Evolutionary conservation across 1,140 invertebrate species (phyloP).

Genomic region (Calephelis virginiensis): DNA sequence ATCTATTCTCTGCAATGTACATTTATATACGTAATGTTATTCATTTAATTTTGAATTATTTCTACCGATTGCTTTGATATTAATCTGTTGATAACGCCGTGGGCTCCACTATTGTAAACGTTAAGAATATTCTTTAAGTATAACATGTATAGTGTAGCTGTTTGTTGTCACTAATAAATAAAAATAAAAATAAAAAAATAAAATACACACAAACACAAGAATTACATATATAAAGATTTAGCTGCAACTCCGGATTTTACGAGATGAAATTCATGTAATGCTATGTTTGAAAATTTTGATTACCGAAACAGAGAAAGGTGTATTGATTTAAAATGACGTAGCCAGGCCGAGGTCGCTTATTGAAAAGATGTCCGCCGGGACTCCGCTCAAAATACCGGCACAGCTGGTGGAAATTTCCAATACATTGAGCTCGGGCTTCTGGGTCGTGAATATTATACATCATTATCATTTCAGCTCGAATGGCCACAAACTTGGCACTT

Average conservation of each 20-base stretch:
- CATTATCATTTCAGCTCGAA: background rate
- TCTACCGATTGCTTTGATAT: too few species aligned
- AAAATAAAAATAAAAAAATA: too few species aligned
- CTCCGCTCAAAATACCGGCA: background rate
- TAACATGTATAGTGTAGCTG: too few species aligned
- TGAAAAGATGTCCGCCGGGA: constrained; percentile 9
- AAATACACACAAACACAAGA: too few species aligned
- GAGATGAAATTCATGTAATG: background rate
- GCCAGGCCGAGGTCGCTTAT: background rate
- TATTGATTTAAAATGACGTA: background rate
- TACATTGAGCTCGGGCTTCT: background rate
- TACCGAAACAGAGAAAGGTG: background rate
- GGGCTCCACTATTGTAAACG: too few species aligned
- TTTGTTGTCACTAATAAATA: too few species aligned
- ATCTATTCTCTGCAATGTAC: too few species aligned
- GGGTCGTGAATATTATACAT: background rate
- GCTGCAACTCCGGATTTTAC: background rate
- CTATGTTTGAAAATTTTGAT: background rate
- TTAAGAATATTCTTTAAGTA: too few species aligned
- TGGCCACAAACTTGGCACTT: background rate
- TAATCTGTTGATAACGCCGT: too few species aligned
- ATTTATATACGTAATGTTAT: too few species aligned
- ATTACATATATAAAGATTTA: too few species aligned
- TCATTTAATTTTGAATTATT: too few species aligned
- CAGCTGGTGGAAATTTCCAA: constrained; percentile 2